Evolutionary conservation across 2,888 invertebrate species (phyloP).

Genomic region (Graphium colonna): DNA sequence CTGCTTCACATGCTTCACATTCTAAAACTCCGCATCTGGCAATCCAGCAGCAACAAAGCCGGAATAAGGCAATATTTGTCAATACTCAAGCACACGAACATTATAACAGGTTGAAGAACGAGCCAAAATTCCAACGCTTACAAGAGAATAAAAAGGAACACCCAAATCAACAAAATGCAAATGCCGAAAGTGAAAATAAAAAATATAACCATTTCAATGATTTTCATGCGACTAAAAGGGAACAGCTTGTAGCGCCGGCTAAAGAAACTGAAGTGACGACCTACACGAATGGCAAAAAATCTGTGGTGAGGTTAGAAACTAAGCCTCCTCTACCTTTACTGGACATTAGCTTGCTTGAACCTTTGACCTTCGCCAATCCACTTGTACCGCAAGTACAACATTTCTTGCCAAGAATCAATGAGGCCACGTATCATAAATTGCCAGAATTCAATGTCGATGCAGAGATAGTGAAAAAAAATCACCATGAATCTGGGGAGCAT

Average conservation of each 20-base stretch:
- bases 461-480: conserved; percentile 47
- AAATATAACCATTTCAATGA: conserved; percentile 12
- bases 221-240: conserved; percentile 33
- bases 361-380: conserved; percentile 67
- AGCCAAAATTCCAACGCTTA: conserved; percentile 43
- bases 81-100: conserved; percentile 40
- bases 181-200: neutral
- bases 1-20: conserved; percentile 35
- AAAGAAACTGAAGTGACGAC: conserved; percentile 54
- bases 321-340: conserved; percentile 59
- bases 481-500: conserved; percentile 49
- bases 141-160: conserved; percentile 25
- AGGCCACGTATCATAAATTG: conserved; percentile 56
- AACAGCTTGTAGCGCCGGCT: conserved; percentile 43
- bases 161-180: neutral
- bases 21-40: conserved; percentile 30
- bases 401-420: conserved; percentile 61
- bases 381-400: conserved; percentile 73
- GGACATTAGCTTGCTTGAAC: conserved; percentile 64
- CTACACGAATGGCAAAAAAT: conserved; percentile 57
- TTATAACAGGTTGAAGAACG: conserved; percentile 37
- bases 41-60: conserved; percentile 45
- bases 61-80: conserved; percentile 46
- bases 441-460: conserved; percentile 41
- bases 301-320: conserved; percentile 54